phyloP scores from a whole-genome alignment of 1,140 invertebrate genomes.

The Trichoplusia ni region DNA sequence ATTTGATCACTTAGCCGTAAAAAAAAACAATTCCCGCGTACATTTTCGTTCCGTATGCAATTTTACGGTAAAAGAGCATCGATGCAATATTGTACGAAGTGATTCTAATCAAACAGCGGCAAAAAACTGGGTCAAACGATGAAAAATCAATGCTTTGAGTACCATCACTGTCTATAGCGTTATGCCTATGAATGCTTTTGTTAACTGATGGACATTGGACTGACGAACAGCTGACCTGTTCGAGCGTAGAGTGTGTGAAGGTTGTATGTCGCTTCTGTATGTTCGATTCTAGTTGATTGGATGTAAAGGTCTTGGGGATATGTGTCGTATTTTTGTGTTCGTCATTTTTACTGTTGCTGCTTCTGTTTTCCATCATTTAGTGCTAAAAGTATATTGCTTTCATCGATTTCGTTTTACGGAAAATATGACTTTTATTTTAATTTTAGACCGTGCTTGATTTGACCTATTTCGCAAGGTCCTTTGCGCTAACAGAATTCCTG shows the following conservation, averaged over 20 bases:
- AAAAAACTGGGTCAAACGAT: constrained; percentile 19
- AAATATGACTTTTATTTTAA: too few relatives aligned
- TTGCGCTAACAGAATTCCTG: too few relatives aligned
- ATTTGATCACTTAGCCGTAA: neutral
- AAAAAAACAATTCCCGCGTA: neutral
- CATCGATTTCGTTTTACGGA: too few relatives aligned
- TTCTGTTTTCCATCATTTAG: too few relatives aligned
- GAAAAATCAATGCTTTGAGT: constrained; percentile 17
- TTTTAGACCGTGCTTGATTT: too few relatives aligned
- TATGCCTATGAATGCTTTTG: constrained; percentile 7
- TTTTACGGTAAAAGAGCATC: constrained; percentile 12
- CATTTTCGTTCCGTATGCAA: constrained; percentile 12
- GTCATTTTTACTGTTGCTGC: too few relatives aligned
- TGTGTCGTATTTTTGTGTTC: too few relatives aligned
- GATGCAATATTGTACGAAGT: constrained; percentile 2
- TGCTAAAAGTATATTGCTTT: too few relatives aligned
- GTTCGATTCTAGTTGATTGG: too few relatives aligned
- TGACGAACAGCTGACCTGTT: neutral
- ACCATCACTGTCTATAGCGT: neutral
- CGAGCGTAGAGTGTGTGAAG: too few relatives aligned
- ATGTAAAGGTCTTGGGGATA: too few relatives aligned
- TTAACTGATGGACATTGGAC: neutral
- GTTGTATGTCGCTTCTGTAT: neutral
- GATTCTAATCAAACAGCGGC: constrained; percentile 20
- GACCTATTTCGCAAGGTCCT: too few relatives aligned